Conservation (phyloP, 2,888 invertebrate species). For the Julus scandinavius region DNA sequence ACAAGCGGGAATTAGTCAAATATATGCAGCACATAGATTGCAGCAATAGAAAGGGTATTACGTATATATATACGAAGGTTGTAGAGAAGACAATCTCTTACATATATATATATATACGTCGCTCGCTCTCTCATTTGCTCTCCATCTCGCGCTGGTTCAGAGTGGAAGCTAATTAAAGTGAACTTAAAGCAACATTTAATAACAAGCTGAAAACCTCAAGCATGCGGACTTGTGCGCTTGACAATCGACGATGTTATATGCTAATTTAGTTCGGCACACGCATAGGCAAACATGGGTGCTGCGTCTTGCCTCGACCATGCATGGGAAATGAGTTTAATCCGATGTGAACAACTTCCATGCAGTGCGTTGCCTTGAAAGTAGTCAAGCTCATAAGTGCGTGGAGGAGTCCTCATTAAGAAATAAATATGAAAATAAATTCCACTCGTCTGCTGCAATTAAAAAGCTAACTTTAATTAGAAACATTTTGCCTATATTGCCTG, state of each 20-base stretch:
- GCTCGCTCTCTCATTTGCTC: background rate
- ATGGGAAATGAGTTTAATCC: slow-evolving; percentile 18
- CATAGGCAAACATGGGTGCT: background rate
- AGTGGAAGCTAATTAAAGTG: slow-evolving; percentile 18
- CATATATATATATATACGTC: no score
- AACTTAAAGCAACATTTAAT: slow-evolving; percentile 18
- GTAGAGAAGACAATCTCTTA: no score
- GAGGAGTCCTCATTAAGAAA: slow-evolving; percentile 1
- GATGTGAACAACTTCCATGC: background rate
- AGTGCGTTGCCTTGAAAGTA: background rate
- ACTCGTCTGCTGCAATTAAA: slow-evolving; percentile 18
- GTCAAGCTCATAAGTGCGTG: background rate
- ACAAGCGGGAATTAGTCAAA: slow-evolving; percentile 10
- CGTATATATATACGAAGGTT: background rate
- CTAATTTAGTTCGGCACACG: slow-evolving; percentile 5
- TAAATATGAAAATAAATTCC: slow-evolving; percentile 18
- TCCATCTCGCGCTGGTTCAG: slow-evolving; percentile 7
- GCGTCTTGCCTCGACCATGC: background rate
- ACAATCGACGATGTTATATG: slow-evolving; percentile 17
- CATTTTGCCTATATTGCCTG: background rate
- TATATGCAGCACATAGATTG: slow-evolving; percentile 1
- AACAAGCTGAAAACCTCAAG: slow-evolving; percentile 3
- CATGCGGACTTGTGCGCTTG: background rate
- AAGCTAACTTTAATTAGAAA: slow-evolving; percentile 10
- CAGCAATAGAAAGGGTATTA: background rate